Percentiles rank a stretch among this genome's conserved stretches.
These are phyloP conservation scores for Pollachius pollachius DNA, from an alignment of 2,113 vertebrate genomes.

Conservation along the genomic window DNA sequence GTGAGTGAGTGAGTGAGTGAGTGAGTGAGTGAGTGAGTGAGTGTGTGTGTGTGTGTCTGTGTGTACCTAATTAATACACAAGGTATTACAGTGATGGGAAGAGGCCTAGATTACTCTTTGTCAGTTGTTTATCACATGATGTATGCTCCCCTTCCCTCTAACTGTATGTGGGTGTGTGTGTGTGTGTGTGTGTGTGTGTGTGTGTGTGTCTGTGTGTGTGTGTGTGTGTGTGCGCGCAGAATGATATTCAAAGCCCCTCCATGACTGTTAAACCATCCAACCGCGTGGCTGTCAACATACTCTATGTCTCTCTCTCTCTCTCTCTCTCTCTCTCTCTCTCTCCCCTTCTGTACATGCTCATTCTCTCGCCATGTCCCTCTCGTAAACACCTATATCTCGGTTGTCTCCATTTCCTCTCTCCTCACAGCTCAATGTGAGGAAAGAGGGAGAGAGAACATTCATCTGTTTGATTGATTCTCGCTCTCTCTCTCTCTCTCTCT, in stretches of 20 bases:
- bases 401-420: no score
- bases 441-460: no score
- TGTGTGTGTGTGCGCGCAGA: background rate
- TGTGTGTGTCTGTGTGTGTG: slow-evolving; percentile 5
- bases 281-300: slow-evolving; percentile 41
- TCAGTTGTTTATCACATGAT: slow-evolving; percentile 31
- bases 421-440: no score
- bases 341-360: background rate
- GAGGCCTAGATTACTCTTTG: slow-evolving; percentile 43
- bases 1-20: background rate
- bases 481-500: no score
- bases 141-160: slow-evolving; percentile 10
- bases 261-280: slow-evolving; percentile 13
- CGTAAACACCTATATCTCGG: background rate
- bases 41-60: slow-evolving; percentile 15
- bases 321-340: background rate
- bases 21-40: no score
- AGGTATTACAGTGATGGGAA: slow-evolving; percentile 54
- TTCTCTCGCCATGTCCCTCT: background rate
- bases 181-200: slow-evolving; percentile 7
- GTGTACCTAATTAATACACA: slow-evolving; percentile 53
- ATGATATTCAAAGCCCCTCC: slow-evolving; percentile 28
- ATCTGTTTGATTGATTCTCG: background rate
- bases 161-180: background rate
- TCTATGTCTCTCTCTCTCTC: slow-evolving; percentile 5